Evolutionary conservation across 2,113 vertebrate genomes (phyloP).

Genomic region (Sigmodon hispidus): DNA sequence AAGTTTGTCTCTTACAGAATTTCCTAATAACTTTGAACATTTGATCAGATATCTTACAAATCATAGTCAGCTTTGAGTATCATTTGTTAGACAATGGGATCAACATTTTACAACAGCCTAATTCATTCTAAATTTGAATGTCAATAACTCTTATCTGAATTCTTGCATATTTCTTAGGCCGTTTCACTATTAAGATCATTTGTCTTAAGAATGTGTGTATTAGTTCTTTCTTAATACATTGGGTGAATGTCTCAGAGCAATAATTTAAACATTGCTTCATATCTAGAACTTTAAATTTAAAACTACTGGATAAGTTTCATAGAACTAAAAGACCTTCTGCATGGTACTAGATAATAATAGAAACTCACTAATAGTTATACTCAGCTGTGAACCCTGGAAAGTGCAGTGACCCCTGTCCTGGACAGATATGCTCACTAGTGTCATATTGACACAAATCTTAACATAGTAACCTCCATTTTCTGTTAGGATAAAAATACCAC

Average conservation of each 20-base stretch:
- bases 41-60: not conserved
- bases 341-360: not conserved
- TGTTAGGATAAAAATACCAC: not conserved
- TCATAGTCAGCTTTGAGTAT: not conserved
- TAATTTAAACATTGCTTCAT: not conserved
- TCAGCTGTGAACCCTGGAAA: not conserved
- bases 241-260: not conserved
- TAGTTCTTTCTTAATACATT: not conserved
- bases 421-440: too few species aligned
- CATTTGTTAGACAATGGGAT: not conserved
- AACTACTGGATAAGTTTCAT: not conserved
- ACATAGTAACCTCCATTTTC: not conserved
- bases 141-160: not conserved
- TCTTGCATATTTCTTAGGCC: not conserved
- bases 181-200: not conserved
- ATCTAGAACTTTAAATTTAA: not conserved
- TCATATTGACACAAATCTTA: not conserved
- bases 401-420: not conserved
- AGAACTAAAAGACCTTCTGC: not conserved
- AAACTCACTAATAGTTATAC: not conserved
- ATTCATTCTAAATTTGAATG: not conserved
- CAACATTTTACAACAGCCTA: not conserved
- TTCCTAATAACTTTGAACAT: not conserved
- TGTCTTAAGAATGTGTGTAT: fast-evolving
- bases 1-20: not conserved